phyloP scores from a whole-genome alignment of 1,140 invertebrate species.

The Thaumatotibia leucotreta region DNA sequence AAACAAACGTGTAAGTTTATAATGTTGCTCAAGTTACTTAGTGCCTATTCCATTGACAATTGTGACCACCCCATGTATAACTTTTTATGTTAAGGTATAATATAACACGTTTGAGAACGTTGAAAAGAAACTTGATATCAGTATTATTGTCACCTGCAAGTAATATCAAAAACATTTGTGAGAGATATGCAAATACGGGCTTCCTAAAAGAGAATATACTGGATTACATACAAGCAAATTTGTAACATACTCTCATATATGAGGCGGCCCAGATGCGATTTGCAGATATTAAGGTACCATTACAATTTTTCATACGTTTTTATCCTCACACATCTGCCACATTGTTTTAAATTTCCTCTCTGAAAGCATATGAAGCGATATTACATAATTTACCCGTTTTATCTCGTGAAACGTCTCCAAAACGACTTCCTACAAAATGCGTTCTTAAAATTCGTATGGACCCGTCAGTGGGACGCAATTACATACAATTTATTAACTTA shows the following conservation, averaged over 20 bases:
- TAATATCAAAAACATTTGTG: neutral
- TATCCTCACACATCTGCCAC: conserved; percentile 4
- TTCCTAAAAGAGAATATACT: neutral
- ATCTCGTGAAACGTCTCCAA: conserved; percentile 5
- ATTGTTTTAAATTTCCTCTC: conserved; percentile 10
- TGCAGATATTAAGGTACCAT: conserved; percentile 1
- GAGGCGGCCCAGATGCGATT: conserved; percentile 3
- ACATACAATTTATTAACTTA: conserved; percentile 34
- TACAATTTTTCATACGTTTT: conserved; percentile 10
- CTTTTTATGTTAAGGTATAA: too few relatives aligned
- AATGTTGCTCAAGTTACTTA: too few relatives aligned
- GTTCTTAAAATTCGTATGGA: conserved; percentile 4
- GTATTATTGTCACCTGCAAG: neutral
- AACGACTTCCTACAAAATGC: conserved; percentile 9
- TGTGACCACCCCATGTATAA: neutral
- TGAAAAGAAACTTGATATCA: neutral
- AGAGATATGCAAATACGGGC: neutral
- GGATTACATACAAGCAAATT: neutral
- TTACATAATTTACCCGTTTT: conserved; percentile 6
- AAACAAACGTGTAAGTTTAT: too few relatives aligned
- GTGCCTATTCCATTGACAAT: too few relatives aligned
- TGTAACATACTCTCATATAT: neutral
- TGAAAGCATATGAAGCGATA: neutral
- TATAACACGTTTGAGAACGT: too few relatives aligned
- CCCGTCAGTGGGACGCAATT: conserved; percentile 24